A percentile compares a stretch with the other conserved stretches of the same genome.
Evolutionary conservation across 2,888 invertebrate genomes (phyloP).

Genomic region (Aproaerema taeniolella): DNA sequence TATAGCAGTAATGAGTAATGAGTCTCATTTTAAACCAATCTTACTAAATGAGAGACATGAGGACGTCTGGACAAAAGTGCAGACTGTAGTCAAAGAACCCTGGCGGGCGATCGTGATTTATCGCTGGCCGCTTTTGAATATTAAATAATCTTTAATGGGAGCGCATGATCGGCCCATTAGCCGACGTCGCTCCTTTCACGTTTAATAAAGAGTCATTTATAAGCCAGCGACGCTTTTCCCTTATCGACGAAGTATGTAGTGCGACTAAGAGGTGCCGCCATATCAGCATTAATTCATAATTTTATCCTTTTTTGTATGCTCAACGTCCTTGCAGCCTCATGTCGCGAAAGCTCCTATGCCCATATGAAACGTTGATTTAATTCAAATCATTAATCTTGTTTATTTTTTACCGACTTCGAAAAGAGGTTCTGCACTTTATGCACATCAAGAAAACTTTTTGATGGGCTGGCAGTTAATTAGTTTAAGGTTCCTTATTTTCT

Average conservation of each 20-base stretch:
- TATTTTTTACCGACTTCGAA: too few species aligned
- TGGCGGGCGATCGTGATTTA: slow-evolving; percentile 74
- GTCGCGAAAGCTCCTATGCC: too few species aligned
- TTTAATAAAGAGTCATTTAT: slow-evolving; percentile 78
- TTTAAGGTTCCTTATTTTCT: too few species aligned
- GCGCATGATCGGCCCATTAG: slow-evolving; percentile 78
- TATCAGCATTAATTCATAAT: slow-evolving; percentile 74
- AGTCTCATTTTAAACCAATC: too few species aligned
- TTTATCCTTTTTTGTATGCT: slow-evolving; percentile 56
- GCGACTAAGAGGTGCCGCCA: slow-evolving; percentile 73
- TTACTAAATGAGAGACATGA: slow-evolving; percentile 40
- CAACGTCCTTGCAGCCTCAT: slow-evolving; percentile 8
- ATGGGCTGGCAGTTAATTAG: too few species aligned
- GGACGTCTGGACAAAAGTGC: slow-evolving; percentile 58
- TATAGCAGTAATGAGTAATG: too few species aligned
- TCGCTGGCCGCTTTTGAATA: slow-evolving; percentile 74
- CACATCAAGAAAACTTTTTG: too few species aligned
- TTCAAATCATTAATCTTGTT: too few species aligned
- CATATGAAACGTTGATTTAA: too few species aligned
- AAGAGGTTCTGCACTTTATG: too few species aligned
- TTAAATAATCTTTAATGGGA: slow-evolving; percentile 78
- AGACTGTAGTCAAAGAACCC: slow-evolving; percentile 67
- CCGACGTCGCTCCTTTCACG: slow-evolving; percentile 75
- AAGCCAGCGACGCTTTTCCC: slow-evolving; percentile 73
- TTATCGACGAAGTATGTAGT: slow-evolving; percentile 72